phyloP scores from a whole-genome alignment of 2,888 invertebrate species.

The Plemyria rubiginata region DNA sequence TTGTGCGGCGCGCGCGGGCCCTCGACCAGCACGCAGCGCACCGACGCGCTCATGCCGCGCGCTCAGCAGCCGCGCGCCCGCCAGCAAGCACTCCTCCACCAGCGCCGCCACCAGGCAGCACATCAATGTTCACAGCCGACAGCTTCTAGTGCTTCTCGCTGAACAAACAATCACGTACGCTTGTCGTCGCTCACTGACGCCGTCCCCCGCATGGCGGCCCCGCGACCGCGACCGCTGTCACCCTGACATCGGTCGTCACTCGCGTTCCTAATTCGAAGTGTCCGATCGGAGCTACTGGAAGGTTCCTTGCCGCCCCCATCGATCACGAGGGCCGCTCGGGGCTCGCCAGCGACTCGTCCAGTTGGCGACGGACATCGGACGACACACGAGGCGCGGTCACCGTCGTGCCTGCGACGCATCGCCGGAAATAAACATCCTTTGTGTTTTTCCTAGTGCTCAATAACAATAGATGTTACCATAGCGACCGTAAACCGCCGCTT shows the following conservation, averaged over 20 bases:
- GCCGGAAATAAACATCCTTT: constrained; percentile 3
- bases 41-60: constrained; percentile 67
- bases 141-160: neutral
- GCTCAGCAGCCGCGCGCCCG: constrained; percentile 41
- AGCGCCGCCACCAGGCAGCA: constrained; percentile 66
- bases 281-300: neutral
- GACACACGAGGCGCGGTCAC: constrained; percentile 19
- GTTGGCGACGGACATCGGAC: constrained; percentile 7
- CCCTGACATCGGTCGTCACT: constrained; percentile 26
- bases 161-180: no score
- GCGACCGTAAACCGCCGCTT: constrained; percentile 55
- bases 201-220: no score
- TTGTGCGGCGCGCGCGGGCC: constrained; percentile 65
- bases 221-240: constrained; percentile 22
- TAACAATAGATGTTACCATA: constrained; percentile 51
- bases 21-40: constrained; percentile 73
- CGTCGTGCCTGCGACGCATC: constrained; percentile 26
- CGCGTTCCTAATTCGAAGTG: constrained; percentile 32
- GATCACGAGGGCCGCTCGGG: neutral
- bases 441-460: constrained; percentile 9
- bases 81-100: constrained; percentile 60
- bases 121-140: constrained; percentile 46
- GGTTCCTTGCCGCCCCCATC: constrained; percentile 7
- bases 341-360: constrained; percentile 15
- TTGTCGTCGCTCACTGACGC: constrained; percentile 1